These are phyloP conservation scores for Cremastinae sp. DNA, from an alignment of 2,888 invertebrate species.

Conservation along the genomic window DNA sequence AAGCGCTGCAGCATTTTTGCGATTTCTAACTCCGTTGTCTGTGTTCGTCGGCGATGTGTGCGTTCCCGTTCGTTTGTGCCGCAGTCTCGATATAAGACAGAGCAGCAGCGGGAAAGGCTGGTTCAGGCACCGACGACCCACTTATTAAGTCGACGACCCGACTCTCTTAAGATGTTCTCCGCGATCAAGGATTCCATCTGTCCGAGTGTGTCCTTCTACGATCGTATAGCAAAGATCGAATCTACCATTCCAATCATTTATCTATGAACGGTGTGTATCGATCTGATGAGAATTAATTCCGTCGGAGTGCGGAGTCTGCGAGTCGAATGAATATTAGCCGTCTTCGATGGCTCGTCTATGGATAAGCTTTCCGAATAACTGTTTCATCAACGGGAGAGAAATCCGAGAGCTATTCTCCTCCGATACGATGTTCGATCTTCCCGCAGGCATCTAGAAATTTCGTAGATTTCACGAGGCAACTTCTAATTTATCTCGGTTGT, in stretches of 20 bases:
- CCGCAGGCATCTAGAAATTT: constrained; percentile 24
- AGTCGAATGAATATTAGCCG: constrained; percentile 14
- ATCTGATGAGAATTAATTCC: constrained; percentile 23
- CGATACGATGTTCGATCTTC: neutral
- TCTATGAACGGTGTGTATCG: constrained; percentile 2
- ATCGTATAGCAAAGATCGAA: constrained; percentile 19
- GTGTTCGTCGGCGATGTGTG: constrained; percentile 2
- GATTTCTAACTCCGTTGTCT: constrained; percentile 42
- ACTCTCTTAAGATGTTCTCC: constrained; percentile 26
- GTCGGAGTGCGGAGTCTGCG: neutral
- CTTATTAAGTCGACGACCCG: constrained; percentile 47
- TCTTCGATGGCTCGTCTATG: constrained; percentile 9
- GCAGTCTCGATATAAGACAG: constrained; percentile 33
- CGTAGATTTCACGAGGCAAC: constrained; percentile 19
- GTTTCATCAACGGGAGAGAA: constrained; percentile 34
- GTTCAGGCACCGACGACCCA: constrained; percentile 47
- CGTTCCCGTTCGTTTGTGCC: constrained; percentile 7
- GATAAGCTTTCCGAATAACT: constrained; percentile 42
- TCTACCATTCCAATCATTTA: constrained; percentile 29
- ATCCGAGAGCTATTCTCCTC: constrained; percentile 48
- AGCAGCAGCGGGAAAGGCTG: constrained; percentile 41
- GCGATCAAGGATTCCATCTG: constrained; percentile 32
- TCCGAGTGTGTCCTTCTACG: constrained; percentile 23
- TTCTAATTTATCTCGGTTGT: constrained; percentile 4
- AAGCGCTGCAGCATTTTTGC: constrained; percentile 43